Evolutionary conservation across 2,113 vertebrate species (phyloP), one percentile per base, ranked within the genome.

Genomic region (Corythornis cristatus): DNA sequence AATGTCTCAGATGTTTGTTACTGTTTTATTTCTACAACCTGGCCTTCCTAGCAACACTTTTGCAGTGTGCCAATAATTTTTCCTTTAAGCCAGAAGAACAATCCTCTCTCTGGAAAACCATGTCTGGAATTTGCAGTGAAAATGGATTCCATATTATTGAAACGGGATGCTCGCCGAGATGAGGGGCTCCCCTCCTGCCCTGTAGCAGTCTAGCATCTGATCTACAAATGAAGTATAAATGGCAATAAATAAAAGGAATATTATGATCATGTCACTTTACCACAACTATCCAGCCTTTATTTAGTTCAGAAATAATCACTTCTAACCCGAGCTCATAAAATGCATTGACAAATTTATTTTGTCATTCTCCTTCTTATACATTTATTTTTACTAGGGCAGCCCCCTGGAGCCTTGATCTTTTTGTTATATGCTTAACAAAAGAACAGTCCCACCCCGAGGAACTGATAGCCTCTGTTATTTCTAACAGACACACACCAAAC

Each of bases 401-500:
- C 68, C 75, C 72, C 78, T 35, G 6, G 53, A 87, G 91, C 93
- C 94, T 91, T 95, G 87, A 92, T 95, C 91, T 93, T 94, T 94
- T 87, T 91, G 89, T 93, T 64, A 31, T 3, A n/a, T 0, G n/a
- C 64, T 67, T 33, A 56, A 95, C 91, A 93, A 95, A 95, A 75
- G 89, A 87, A 23, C 68, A 85, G 93, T 13, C 75, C 8, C 77
- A 93, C 91, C 82, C 91, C 89, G 92, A 94, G 93, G 94, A 96
- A n/a, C 79, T 64, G 94, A 93, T 88, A 96, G 91, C 13, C 93
- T 68, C 11, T 81, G 89, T 91, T 95, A 89, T 77, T 94, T 83
- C 93, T 85, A 96, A 93, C 91, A 96, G 91, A 90, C 64, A 91
- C 68, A 75, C 93, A 88, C 89, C 93, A 91, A 95, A 89, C 91